phyloP scores from a whole-genome alignment of 2,113 vertebrate genomes.

The Mustelus asterias region DNA sequence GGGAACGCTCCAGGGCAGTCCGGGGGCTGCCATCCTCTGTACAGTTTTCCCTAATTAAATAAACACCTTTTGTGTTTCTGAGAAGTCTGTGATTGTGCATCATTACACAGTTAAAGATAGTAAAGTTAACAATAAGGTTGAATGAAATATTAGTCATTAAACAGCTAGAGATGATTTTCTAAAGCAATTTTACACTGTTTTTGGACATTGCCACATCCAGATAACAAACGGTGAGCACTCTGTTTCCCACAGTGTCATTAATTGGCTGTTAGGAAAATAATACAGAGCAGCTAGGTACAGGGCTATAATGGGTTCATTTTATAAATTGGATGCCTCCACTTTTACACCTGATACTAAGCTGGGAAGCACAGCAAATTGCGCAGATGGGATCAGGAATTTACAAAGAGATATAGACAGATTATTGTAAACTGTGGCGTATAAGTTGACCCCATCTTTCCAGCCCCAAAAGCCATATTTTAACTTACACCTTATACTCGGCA shows the following conservation, averaged over 20 bases:
- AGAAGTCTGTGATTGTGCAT: no score
- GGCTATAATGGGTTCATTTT: neutral
- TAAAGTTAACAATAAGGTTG: neutral
- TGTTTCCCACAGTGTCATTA: neutral
- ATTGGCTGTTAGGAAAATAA: neutral
- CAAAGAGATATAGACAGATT: neutral
- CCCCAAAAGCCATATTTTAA: neutral
- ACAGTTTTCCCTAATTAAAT: no score
- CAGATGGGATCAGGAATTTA: neutral
- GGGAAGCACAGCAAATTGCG: neutral
- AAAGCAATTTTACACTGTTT: neutral
- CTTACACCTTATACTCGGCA: neutral
- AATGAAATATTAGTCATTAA: neutral
- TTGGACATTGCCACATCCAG: neutral
- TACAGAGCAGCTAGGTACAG: neutral
- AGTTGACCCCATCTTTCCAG: neutral
- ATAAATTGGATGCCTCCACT: neutral
- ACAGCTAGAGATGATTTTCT: neutral
- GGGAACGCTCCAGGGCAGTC: no score
- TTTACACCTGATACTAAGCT: neutral
- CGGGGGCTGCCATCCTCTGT: no score
- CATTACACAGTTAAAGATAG: neutral
- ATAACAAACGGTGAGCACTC: neutral
- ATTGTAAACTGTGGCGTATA: neutral
- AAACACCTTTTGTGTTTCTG: no score